phyloP scores from a whole-genome alignment of 2,113 vertebrate genomes.

The Chaenogobius annularis region DNA sequence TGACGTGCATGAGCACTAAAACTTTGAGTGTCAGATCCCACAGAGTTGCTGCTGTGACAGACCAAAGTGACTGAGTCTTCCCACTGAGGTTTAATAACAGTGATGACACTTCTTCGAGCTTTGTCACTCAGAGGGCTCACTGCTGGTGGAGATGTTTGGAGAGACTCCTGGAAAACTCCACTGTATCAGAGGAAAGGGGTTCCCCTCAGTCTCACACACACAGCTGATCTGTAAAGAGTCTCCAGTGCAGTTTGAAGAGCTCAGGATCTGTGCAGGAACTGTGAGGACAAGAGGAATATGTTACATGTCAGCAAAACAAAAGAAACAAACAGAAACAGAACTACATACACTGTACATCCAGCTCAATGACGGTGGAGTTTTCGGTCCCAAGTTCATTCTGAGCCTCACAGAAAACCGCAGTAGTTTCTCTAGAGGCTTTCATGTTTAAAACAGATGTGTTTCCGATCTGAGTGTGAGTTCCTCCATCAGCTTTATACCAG shows the following conservation, averaged over 20 bases:
- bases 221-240: conserved; percentile 20
- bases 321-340: neutral
- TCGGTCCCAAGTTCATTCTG: conserved; percentile 4
- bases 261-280: conserved; percentile 36
- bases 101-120: conserved; percentile 22
- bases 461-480: neutral
- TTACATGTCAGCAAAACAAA: too few relatives aligned
- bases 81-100: conserved; percentile 3
- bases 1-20: neutral
- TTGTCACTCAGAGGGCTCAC: conserved; percentile 5
- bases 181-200: conserved; percentile 20
- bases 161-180: conserved; percentile 33
- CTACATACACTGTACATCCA: conserved; percentile 13
- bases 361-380: neutral
- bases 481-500: conserved; percentile 37
- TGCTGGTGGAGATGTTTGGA: conserved; percentile 19
- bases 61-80: conserved; percentile 12
- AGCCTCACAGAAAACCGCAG: neutral
- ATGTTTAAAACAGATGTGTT: neutral
- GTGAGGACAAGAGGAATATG: too few relatives aligned
- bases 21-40: conserved; percentile 23
- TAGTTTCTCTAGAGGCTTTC: neutral
- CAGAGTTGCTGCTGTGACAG: conserved; percentile 34
- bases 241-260: conserved; percentile 24
- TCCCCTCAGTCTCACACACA: conserved; percentile 39